These are phyloP conservation scores for Lethenteron camtschaticum DNA, from an alignment of 2,113 vertebrate genomes.

Conservation along the genomic window DNA sequence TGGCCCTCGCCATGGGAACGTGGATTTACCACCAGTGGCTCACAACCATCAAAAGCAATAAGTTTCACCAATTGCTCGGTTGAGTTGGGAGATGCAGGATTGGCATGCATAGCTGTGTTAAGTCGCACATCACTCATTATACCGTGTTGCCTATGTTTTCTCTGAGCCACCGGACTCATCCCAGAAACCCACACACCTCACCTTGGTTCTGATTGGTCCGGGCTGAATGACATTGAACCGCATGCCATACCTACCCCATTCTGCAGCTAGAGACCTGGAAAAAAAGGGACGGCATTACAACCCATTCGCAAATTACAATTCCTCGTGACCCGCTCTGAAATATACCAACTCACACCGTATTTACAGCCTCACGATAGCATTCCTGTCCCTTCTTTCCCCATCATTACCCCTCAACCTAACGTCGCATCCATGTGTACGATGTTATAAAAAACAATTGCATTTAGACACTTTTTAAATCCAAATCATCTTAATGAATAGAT, in stretches of 20 bases:
- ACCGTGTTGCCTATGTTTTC: too few species aligned
- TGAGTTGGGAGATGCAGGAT: too few species aligned
- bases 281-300: constrained; percentile 12
- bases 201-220: constrained; percentile 84
- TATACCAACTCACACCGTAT: not conserved
- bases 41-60: too few species aligned
- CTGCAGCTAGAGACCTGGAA: constrained; percentile 65
- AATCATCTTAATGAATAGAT: too few species aligned
- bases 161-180: not conserved
- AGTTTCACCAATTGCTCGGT: too few species aligned
- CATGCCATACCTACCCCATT: constrained; percentile 78
- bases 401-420: not conserved
- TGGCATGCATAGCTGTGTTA: too few species aligned
- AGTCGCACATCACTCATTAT: too few species aligned
- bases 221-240: constrained; percentile 92
- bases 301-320: not conserved
- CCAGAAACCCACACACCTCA: constrained; percentile 12
- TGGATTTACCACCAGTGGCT: too few species aligned
- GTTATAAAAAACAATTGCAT: not conserved
- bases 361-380: too few species aligned
- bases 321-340: not conserved
- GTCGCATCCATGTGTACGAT: not conserved
- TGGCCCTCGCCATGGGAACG: too few species aligned
- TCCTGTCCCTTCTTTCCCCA: too few species aligned
- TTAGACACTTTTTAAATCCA: too few species aligned